Percentiles rank a stretch among this genome's conserved stretches.
Evolutionary conservation across 2,113 vertebrate genomes (phyloP).

Genomic region (Platichthys stellatus): DNA sequence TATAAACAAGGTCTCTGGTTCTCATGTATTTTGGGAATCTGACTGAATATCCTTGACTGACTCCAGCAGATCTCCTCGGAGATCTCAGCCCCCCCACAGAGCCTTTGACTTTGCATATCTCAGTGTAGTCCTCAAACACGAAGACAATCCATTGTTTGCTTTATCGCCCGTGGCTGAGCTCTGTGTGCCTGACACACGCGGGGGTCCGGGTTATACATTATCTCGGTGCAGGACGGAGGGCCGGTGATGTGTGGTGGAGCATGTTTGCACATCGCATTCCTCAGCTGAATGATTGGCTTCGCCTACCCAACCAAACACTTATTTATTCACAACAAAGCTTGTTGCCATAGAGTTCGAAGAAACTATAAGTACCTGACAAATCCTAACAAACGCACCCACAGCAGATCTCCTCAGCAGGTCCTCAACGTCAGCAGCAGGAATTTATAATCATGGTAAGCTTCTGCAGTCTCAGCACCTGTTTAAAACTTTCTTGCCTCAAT

Average conservation of each 20-base stretch:
- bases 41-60: not conserved
- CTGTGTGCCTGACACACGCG: not conserved
- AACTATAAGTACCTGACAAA: conserved; percentile 27
- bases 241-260: not conserved
- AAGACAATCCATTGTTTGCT: conserved; percentile 21
- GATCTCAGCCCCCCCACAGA: not conserved
- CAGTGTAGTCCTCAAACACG: not conserved
- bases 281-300: conserved; percentile 29
- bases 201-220: conserved; percentile 51
- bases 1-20: not conserved
- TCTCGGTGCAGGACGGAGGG: not conserved
- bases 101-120: conserved; percentile 2
- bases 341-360: conserved; percentile 39
- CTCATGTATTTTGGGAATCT: not conserved
- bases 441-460: conserved; percentile 60
- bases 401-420: not conserved
- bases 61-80: conserved; percentile 14
- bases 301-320: conserved; percentile 4
- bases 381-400: not conserved
- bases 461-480: conserved; percentile 23
- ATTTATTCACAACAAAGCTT: conserved; percentile 22
- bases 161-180: not conserved
- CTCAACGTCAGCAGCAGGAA: conserved; percentile 22
- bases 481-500: not conserved
- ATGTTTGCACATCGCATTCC: conserved; percentile 41